Base-by-base conservation (phyloP, 2,888 invertebrate species). In the Teleogryllus oceanicus region DNA sequence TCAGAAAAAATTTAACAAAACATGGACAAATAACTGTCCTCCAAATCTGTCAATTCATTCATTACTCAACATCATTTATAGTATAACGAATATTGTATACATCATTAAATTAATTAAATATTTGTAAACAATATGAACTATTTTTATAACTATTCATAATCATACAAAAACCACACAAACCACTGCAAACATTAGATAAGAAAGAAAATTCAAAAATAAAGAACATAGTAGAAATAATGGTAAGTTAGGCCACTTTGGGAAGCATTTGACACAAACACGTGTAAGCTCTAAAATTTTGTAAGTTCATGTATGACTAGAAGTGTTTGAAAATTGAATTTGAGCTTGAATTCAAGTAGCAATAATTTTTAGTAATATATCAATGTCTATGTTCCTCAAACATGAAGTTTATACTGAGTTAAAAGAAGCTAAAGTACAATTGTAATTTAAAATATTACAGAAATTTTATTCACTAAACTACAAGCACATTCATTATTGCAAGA, bases 231-330 rank as follows among this genome's bases (percentile, higher is more conserved):
- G 37, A 37, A 62, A 18, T 13, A 62, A 1, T 16, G n/a, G 13
- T 62, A 62, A 62, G 62, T 62, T 62, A 62, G 62, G 62, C 62
- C 62, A 62, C 62, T n/a, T 62, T n/a, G n/a, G n/a, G 62, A 62
- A 62, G 62, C 13, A 62, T 62, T 37, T 37, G 37, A 37, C 37
- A 37, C 37, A 37, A 37, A 62, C 62, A 16, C 16, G n/a, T n/a
- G 62, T 18, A 62, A 62, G 13, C n/a, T 62, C 62, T 18, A 62
- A 62, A 62, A 62, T 62, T 62, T 62, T 62, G 62, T 62, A 18
- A 16, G 16, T 62, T 62, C 37, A 62, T n/a, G n/a, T 62, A 62
- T 62, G 62, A 62, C 62, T 62, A 62, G 62, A 62, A 62, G 62
- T 18, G 62, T 62, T 62, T 62, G 5, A 62, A 62, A 62, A 62